These are phyloP conservation scores for Penaeus monodon DNA, from an alignment of 2,888 invertebrate species.

Conservation along the genomic window DNA sequence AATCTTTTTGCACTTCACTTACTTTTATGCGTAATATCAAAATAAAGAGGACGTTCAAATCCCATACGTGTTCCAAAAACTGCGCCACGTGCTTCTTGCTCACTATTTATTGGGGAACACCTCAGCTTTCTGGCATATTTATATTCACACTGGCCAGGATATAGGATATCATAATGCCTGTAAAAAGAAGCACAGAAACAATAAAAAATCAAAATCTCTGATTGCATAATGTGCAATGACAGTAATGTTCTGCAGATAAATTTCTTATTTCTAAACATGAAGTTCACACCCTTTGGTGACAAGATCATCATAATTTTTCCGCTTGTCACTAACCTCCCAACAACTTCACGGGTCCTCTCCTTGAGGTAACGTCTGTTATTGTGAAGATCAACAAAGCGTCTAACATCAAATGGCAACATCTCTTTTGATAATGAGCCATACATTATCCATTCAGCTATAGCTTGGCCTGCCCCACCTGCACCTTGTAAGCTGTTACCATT, in stretches of 20 bases:
- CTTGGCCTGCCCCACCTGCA: constrained; percentile 80
- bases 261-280: too few relatives aligned
- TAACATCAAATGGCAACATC: constrained; percentile 77
- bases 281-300: too few relatives aligned
- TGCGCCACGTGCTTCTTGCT: constrained; percentile 77
- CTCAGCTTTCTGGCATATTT: constrained; percentile 76
- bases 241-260: too few relatives aligned
- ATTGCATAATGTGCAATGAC: too few relatives aligned
- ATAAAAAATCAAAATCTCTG: constrained; percentile 3
- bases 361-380: constrained; percentile 76
- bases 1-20: constrained; percentile 55
- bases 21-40: constrained; percentile 75
- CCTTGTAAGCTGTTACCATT: constrained; percentile 78
- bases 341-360: constrained; percentile 77
- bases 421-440: constrained; percentile 76
- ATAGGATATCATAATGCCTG: constrained; percentile 72
- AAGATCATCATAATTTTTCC: too few relatives aligned
- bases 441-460: constrained; percentile 79
- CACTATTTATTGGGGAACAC: constrained; percentile 79
- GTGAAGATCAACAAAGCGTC: constrained; percentile 78
- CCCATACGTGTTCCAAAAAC: constrained; percentile 81
- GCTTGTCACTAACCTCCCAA: constrained; percentile 72
- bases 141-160: constrained; percentile 71
- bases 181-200: constrained; percentile 15
- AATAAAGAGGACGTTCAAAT: constrained; percentile 80